Conservation (phyloP, 2,113 vertebrate genomes). For the Geothlypis trichas region DNA sequence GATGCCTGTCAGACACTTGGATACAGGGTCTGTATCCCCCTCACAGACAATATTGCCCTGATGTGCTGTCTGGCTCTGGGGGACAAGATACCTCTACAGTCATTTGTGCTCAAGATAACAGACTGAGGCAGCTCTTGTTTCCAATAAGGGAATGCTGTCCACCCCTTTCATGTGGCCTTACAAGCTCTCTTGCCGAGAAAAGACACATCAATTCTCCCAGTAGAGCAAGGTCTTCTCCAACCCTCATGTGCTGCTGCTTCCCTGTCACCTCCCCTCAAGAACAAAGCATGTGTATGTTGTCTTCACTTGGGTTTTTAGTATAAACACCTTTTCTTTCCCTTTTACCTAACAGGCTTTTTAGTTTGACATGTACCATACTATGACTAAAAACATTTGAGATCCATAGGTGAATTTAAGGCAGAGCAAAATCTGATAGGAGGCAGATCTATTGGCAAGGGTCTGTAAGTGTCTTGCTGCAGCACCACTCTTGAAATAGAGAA, state of each 20-base stretch:
- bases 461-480: neutral
- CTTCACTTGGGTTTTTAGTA: neutral
- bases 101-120: neutral
- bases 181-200: neutral
- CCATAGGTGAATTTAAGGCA: neutral
- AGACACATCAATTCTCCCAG: neutral
- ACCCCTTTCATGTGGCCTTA: neutral
- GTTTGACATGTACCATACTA: neutral
- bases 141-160: neutral
- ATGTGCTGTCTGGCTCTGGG: fast-evolving
- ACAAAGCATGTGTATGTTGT: neutral
- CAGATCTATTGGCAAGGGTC: neutral
- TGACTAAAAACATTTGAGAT: neutral
- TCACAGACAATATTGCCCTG: fast-evolving
- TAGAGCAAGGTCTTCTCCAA: neutral
- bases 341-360: neutral
- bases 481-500: neutral
- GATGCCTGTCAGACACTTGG: fast-evolving
- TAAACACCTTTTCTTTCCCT: neutral
- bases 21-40: neutral
- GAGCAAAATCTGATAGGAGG: neutral
- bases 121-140: neutral
- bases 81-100: neutral
- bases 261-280: neutral
- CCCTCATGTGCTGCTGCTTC: neutral